Base-by-base conservation (phyloP, 2,888 invertebrate species). In the Phoronis australis region DNA sequence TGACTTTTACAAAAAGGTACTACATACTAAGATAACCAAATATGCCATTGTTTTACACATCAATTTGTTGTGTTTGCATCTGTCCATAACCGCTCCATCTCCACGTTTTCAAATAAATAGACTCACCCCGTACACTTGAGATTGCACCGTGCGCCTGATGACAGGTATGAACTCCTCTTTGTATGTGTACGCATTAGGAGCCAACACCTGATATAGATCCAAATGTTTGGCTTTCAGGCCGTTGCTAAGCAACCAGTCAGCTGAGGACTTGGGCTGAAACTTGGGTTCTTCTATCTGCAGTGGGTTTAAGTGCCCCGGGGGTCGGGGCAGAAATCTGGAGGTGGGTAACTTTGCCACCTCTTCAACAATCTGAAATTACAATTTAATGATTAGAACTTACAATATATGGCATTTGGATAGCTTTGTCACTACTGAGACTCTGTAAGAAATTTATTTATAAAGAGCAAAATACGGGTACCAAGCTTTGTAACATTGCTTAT, bases 131-230 rank as follows among this genome's bases (percentile, higher is more conserved):
- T 75, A 71, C 4, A 76, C 74, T 60, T 75, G 75, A 12, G 77
- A 76, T 55, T 74, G 71, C 1, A 77, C 76, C 39, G 73, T 76
- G 51, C 73, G 73, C 47, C 71, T 66, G 42, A 76, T 74, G 26
- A 75, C 69, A 4, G 76, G 76, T 15, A 77, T 68, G 52, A 71
- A 77, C 48, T 75, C 74, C 51, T 77, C 75, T 44, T 67, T 66
- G 57, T 68, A 73, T 1, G 73, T 69, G 56, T 73, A 77, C 1
- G 77, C 73, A 61, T 77, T 77, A 5, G 75, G 75, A 9, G 75
- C 68, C 41, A 77, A 57, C 6, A 77, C 69, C 56, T 77, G 76
- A 57, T 76, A 77, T 25, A 77, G 52, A 52, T 75, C 75, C 39
- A 77, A 60, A 27, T 63, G 64, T 48, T 69, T 72, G 3, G 76